Conservation (phyloP, 1,140 invertebrate genomes). For the Paralvinella palmiformis region DNA sequence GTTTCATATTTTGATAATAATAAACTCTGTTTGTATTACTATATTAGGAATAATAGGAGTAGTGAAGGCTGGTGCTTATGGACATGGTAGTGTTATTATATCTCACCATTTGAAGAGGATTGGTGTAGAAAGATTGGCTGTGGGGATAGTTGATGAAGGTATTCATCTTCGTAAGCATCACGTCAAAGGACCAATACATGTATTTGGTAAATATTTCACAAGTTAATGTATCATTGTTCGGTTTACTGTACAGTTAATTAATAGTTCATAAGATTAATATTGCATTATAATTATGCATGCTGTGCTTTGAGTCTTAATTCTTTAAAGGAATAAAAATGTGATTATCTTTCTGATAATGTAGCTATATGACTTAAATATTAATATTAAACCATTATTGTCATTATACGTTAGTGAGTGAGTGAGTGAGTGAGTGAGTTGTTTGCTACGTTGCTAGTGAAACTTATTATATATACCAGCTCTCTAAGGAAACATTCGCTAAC, state of each 20-base stretch:
- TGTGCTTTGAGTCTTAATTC: background rate
- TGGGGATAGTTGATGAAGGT: constrained; percentile 29
- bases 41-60: constrained; percentile 34
- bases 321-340: background rate
- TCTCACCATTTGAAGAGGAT: constrained; percentile 21
- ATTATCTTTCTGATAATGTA: background rate
- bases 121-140: constrained; percentile 29
- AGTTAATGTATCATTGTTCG: too few relatives aligned
- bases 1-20: too few relatives aligned
- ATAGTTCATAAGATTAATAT: too few relatives aligned
- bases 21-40: too few relatives aligned
- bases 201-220: constrained; percentile 25
- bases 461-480: too few relatives aligned
- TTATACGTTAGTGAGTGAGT: too few relatives aligned
- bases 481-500: too few relatives aligned
- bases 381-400: too few relatives aligned
- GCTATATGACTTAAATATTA: background rate
- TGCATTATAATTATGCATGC: too few relatives aligned
- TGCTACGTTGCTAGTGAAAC: too few relatives aligned
- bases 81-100: constrained; percentile 29
- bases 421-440: too few relatives aligned
- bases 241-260: too few relatives aligned
- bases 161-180: constrained; percentile 24
- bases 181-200: constrained; percentile 25
- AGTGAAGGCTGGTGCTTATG: constrained; percentile 34